Conservation (phyloP, 2,113 vertebrate species). For the Vicugna pacos region DNA sequence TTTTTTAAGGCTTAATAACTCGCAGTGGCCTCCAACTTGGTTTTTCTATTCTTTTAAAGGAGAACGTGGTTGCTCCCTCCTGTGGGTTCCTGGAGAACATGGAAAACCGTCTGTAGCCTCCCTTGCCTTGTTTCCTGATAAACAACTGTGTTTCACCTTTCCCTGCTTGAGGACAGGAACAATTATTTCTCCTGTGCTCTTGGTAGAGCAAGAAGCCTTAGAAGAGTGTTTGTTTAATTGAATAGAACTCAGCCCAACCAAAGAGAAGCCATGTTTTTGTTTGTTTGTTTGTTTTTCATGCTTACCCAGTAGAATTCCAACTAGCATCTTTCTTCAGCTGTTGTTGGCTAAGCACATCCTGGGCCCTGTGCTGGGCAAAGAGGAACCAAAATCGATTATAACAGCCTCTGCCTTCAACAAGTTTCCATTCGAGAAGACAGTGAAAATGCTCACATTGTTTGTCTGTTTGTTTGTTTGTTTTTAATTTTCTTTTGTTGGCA, state of each 20-base stretch:
- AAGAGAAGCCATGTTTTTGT: background rate
- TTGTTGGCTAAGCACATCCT: rapidly evolving
- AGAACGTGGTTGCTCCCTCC: background rate
- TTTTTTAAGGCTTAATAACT: background rate
- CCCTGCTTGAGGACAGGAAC: background rate
- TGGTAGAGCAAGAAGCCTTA: background rate
- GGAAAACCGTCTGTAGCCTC: background rate
- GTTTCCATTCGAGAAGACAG: background rate
- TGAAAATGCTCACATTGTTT: rapidly evolving
- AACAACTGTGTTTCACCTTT: background rate
- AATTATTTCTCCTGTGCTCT: background rate
- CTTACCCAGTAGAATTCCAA: background rate
- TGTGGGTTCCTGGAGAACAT: too few species aligned
- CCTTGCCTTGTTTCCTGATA: background rate
- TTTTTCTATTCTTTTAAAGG: background rate
- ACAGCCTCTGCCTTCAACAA: background rate
- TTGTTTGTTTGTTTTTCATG: background rate
- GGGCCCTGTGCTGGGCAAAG: rapidly evolving
- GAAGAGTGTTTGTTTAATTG: background rate
- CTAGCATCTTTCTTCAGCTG: rapidly evolving
- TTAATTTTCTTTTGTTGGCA: too few species aligned
- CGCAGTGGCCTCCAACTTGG: background rate
- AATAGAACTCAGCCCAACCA: background rate
- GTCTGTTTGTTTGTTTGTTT: background rate
- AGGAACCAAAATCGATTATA: rapidly evolving